Evolutionary conservation across 2,888 invertebrate species (phyloP).

Genomic region (Dastarcus helophoroides): DNA sequence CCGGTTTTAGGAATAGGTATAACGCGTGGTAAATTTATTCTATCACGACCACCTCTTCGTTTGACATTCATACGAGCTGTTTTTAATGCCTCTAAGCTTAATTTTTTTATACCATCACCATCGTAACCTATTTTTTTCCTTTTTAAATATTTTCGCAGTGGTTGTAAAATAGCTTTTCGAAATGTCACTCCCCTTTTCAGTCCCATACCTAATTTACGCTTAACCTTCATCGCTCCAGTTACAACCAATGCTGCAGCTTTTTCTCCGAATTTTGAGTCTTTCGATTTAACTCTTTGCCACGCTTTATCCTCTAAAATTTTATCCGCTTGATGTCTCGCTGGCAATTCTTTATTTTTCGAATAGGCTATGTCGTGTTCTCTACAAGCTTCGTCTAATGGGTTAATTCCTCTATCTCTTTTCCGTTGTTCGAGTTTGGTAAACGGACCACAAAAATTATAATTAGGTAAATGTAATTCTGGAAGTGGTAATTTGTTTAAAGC

Average conservation of each 20-base stretch:
- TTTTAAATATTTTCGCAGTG: too few relatives aligned
- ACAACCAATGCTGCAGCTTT: slow-evolving; percentile 19
- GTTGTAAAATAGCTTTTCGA: slow-evolving; percentile 1
- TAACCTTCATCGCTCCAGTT: slow-evolving; percentile 20
- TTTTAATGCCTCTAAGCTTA: too few relatives aligned
- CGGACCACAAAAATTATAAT: slow-evolving; percentile 16
- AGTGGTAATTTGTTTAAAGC: slow-evolving; percentile 19
- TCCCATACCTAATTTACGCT: slow-evolving; percentile 21
- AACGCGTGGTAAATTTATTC: too few relatives aligned
- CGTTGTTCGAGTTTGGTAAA: slow-evolving; percentile 16
- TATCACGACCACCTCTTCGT: too few relatives aligned
- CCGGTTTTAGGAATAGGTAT: slow-evolving; percentile 1
- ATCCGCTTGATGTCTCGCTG: slow-evolving; percentile 27
- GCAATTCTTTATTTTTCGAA: slow-evolving; percentile 13
- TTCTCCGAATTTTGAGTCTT: slow-evolving; percentile 20
- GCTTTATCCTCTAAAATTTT: slow-evolving; percentile 23
- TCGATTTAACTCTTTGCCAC: slow-evolving; percentile 16
- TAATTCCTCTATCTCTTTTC: slow-evolving; percentile 24
- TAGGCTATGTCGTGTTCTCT: slow-evolving; percentile 23
- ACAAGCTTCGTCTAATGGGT: slow-evolving; percentile 20
- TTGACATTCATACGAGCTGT: too few relatives aligned
- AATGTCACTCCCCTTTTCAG: slow-evolving; percentile 3
- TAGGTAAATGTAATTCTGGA: slow-evolving; percentile 19
- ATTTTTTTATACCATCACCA: too few relatives aligned
- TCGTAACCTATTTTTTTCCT: too few relatives aligned